phyloP scores from a whole-genome alignment of 2,888 invertebrate species.

The Athalia rosae region DNA sequence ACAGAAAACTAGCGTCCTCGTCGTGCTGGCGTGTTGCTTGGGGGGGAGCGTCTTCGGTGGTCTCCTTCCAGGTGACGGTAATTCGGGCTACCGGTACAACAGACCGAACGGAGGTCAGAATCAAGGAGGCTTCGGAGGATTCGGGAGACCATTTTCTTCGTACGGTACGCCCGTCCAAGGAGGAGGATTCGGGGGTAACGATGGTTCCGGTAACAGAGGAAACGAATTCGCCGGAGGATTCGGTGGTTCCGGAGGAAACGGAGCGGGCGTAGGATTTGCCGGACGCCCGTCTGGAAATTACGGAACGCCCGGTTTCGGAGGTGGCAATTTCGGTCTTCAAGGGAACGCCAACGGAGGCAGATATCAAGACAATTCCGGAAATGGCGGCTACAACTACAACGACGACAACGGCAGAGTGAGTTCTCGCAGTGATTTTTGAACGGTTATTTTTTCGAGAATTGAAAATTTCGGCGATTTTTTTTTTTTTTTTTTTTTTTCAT shows the following conservation, averaged over 20 bases:
- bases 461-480: too few species aligned
- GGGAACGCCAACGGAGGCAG: conserved; percentile 41
- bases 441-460: background rate
- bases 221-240: conserved; percentile 53
- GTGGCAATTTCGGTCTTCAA: conserved; percentile 42
- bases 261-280: conserved; percentile 45
- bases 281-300: conserved; percentile 55
- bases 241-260: conserved; percentile 49
- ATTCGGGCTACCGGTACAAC: conserved; percentile 65
- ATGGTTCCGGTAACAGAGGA: conserved; percentile 49
- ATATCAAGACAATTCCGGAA: conserved; percentile 19
- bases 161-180: conserved; percentile 50
- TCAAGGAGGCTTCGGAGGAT: conserved; percentile 49
- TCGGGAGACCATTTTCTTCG: conserved; percentile 48
- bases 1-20: conserved; percentile 61
- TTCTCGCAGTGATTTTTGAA: background rate
- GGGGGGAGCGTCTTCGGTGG: conserved; percentile 62
- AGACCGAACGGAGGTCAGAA: conserved; percentile 58
- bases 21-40: conserved; percentile 60
- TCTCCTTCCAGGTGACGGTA: conserved; percentile 61
- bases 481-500: too few species aligned
- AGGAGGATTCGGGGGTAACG: conserved; percentile 51
- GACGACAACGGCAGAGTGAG: conserved; percentile 60
- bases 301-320: conserved; percentile 55
- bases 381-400: conserved; percentile 48